Base-by-base conservation (phyloP, 2,113 vertebrate genomes). In the Alligator sinensis region DNA sequence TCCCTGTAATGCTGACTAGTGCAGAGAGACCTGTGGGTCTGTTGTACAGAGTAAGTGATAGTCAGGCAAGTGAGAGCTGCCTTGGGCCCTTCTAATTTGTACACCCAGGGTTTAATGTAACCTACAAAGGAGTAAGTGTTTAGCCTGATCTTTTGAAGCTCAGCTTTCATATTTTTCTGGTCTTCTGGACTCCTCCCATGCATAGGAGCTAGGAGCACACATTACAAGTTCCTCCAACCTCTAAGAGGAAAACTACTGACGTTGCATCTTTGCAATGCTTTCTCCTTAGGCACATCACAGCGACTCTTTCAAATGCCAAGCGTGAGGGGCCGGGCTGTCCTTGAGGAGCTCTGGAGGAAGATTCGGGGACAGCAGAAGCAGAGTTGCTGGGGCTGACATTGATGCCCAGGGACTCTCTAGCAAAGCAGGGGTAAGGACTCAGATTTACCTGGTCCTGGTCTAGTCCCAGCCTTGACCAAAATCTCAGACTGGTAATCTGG, bases 161-260 rank as follows among this genome's bases (percentile, higher is more conserved):
- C 28, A 28, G 58, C 4, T 21, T 34, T 72, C 58, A 1, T 0
- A 0, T 11, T 77, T 64, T 80, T 91, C 85, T 47, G n/a, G 19
- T 91, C 63, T 27, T 19, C 17, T 60, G 19, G 14, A 86, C 85
- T 38, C 27, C 3, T 4, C 22, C 6, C 34, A 24, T 4, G 9
- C 0, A 0, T 1, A 1, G 28, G 11, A 11, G 47, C 60, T 1
- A 1, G 28, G 11, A 11, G 47, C 60, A 55, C 66, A 54, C 11
- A 19, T 58, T 0, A 0, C 25, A 24, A 34, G 10, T 18, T 66
- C 28, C 60, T 82, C 58, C 55, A 66, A 57, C 14, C 21, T 21
- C 27, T 21, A 7, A 30, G 38, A 82, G 22, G 9, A 12, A 4
- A 72, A 2, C 77, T 61, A 5, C 57, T 78, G 5, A 55, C 66